These are phyloP conservation scores for Gambusia holbrooki DNA, from an alignment of 2,113 vertebrate species.

Conservation along the genomic window DNA sequence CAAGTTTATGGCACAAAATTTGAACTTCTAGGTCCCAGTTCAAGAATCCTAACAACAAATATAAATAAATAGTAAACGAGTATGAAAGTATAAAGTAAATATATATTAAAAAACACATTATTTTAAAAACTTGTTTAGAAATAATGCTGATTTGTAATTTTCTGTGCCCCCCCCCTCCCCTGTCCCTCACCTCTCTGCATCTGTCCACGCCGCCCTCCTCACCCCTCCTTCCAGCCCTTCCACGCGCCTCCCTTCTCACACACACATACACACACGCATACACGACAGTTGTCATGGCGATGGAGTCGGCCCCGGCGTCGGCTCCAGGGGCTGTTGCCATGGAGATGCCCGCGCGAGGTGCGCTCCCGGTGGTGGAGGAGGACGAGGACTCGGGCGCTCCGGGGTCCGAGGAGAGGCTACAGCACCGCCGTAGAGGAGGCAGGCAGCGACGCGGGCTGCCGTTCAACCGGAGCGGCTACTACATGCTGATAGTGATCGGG, in stretches of 20 bases:
- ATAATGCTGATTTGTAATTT: neutral
- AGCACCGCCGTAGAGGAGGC: slow-evolving; percentile 69
- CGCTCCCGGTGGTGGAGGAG: slow-evolving; percentile 75
- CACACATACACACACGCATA: slow-evolving; percentile 25
- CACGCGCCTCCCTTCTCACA: slow-evolving; percentile 25
- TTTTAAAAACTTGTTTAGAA: neutral
- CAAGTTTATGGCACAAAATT: too few species aligned
- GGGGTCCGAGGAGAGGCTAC: slow-evolving; percentile 68
- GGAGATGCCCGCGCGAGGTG: slow-evolving; percentile 83
- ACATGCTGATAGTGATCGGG: slow-evolving; percentile 90
- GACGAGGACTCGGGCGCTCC: slow-evolving; percentile 67
- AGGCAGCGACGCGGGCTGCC: slow-evolving; percentile 61
- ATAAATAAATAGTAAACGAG: too few species aligned
- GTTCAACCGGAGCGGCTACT: slow-evolving; percentile 77
- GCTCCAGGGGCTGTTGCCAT: slow-evolving; percentile 83
- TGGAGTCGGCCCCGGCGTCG: slow-evolving; percentile 77
- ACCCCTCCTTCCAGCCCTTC: slow-evolving; percentile 4
- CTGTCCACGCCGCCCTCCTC: neutral
- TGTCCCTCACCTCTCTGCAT: neutral
- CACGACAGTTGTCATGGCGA: slow-evolving; percentile 90
- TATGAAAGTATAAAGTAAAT: too few species aligned
- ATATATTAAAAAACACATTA: neutral
- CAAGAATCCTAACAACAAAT: too few species aligned
- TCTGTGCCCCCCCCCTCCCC: neutral
- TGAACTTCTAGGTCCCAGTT: too few species aligned